Conservation (phyloP, 2,113 vertebrate genomes). For the Stictonetta naevosa region DNA sequence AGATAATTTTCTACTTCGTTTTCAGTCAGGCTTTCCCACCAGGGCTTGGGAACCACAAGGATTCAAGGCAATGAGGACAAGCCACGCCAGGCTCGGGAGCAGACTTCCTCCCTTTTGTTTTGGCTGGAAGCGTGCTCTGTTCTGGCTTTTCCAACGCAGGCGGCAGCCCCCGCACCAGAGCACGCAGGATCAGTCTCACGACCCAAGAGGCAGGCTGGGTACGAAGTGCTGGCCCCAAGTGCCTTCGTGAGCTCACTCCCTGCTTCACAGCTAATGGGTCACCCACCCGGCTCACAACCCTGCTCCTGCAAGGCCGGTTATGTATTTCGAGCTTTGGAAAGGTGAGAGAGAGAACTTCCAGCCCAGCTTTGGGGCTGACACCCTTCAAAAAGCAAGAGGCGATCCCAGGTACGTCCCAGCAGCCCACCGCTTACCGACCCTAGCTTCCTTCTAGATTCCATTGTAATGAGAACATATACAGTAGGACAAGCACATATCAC, state of each 20-base stretch:
- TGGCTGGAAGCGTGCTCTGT: background rate
- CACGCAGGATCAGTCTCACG: rapidly evolving
- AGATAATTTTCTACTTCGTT: background rate
- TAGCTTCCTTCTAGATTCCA: constrained; percentile 52
- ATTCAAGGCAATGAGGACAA: background rate
- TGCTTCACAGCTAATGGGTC: background rate
- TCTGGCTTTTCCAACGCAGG: background rate
- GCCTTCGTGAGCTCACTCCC: background rate
- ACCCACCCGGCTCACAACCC: background rate
- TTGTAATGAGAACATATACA: constrained; percentile 57
- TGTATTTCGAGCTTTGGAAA: background rate
- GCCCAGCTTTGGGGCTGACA: background rate
- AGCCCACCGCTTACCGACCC: constrained; percentile 10
- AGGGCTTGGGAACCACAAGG: background rate
- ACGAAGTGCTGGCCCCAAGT: rapidly evolving
- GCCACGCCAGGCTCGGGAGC: background rate
- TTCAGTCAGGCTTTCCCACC: background rate
- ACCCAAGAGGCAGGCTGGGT: background rate
- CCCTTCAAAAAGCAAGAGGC: background rate
- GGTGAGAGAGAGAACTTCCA: rapidly evolving
- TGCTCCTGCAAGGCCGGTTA: background rate
- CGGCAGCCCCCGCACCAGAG: background rate
- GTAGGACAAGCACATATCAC: background rate
- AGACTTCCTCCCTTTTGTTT: constrained; percentile 25
- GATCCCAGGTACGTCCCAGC: background rate